Percentiles rank a stretch among this genome's conserved stretches.
These are phyloP conservation scores for Hydriomena furcata DNA, from an alignment of 2,888 invertebrate genomes.

Conservation along the genomic window DNA sequence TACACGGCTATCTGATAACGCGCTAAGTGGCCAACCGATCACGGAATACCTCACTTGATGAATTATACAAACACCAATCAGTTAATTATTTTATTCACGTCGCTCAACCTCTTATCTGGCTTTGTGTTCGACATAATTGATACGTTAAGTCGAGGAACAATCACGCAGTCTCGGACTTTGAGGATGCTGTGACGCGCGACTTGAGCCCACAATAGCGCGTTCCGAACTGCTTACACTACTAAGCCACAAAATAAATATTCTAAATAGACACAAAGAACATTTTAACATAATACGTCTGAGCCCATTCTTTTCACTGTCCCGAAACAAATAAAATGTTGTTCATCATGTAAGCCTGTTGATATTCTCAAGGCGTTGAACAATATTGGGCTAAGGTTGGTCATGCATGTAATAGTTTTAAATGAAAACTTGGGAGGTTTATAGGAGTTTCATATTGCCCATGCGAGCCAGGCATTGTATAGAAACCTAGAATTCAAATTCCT, in stretches of 20 bases:
- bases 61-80: constrained; percentile 83
- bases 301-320: constrained; percentile 57
- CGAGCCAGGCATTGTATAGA: too few relatives aligned
- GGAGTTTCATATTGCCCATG: too few relatives aligned
- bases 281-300: constrained; percentile 71
- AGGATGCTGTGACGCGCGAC: constrained; percentile 39
- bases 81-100: constrained; percentile 83
- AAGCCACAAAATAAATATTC: constrained; percentile 33
- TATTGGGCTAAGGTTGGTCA: constrained; percentile 9
- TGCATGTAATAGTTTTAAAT: too few relatives aligned
- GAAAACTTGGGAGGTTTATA: too few relatives aligned
- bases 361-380: constrained; percentile 39
- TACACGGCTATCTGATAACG: constrained; percentile 70
- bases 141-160: constrained; percentile 81
- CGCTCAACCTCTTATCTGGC: constrained; percentile 76
- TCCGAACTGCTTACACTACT: constrained; percentile 49
- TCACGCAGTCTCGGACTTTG: constrained; percentile 64
- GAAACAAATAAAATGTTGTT: constrained; percentile 57
- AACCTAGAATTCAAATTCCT: too few relatives aligned
- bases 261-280: constrained; percentile 63
- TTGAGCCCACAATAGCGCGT: constrained; percentile 38
- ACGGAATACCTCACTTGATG: constrained; percentile 66
- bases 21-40: constrained; percentile 71
- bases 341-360: constrained; percentile 55
- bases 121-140: constrained; percentile 81